Conservation (phyloP, 2,888 invertebrate genomes). For the Eupsilia transversa region DNA sequence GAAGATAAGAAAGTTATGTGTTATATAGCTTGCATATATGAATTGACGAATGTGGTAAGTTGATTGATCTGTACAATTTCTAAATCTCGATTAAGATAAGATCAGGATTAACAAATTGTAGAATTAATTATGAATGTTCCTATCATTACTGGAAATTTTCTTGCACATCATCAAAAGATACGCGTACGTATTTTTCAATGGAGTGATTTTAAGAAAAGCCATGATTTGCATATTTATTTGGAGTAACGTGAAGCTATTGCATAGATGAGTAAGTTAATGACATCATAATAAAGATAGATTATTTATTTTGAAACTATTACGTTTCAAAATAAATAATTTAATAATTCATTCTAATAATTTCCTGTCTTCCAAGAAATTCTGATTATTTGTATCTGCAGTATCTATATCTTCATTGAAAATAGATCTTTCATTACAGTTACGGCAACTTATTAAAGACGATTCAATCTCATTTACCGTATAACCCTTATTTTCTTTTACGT, state of each 20-base stretch:
- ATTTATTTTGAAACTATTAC: neutral
- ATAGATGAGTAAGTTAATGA: neutral
- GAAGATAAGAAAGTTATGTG: slow-evolving; percentile 86
- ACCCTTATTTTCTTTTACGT: neutral
- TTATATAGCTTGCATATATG: slow-evolving; percentile 85
- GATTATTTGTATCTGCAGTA: neutral
- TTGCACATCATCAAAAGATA: neutral
- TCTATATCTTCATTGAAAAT: neutral
- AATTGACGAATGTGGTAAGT: slow-evolving; percentile 83
- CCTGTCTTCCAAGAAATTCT: neutral
- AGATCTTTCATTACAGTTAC: neutral
- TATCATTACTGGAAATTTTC: neutral
- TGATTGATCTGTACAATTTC: neutral
- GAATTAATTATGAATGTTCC: neutral
- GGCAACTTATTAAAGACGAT: neutral
- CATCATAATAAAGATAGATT: neutral
- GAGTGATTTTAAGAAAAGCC: neutral
- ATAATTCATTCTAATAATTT: neutral
- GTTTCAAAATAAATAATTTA: too few relatives aligned
- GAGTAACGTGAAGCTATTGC: neutral
- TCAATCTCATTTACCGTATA: neutral
- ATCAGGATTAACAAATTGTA: neutral
- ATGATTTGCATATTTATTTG: neutral
- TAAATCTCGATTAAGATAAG: neutral
- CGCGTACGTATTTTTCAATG: neutral